Evolutionary conservation across 2,113 vertebrate species (phyloP).

Genomic region (rabbit (Oryctolagus cuniculus)): mOryCun1.1 NC_091440.1:19994001-19994500

Average conservation of each 20-base stretch:
- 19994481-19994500: not conserved
- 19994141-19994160: constrained; percentile 42
- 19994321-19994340: not conserved
- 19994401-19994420: constrained; percentile 55
- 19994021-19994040: constrained; percentile 84
- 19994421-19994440: not conserved
- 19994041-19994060: constrained; percentile 82
- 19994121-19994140: constrained; percentile 88
- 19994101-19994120: constrained; percentile 74
- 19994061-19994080: constrained; percentile 82
- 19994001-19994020: constrained; percentile 84
- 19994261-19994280: constrained; percentile 35
- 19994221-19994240: constrained; percentile 44
- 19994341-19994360: not conserved
- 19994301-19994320: constrained; percentile 33
- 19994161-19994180: constrained; percentile 39
- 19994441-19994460: constrained; percentile 52
- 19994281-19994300: not conserved
- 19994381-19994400: not conserved
- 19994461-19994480: not conserved
- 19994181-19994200: constrained; percentile 49
- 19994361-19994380: constrained; percentile 38
- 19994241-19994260: constrained; percentile 9
- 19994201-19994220: constrained; percentile 54
- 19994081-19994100: constrained; percentile 84